Conservation (phyloP, 2,888 invertebrate species). For the Phalera bucephala region DNA sequence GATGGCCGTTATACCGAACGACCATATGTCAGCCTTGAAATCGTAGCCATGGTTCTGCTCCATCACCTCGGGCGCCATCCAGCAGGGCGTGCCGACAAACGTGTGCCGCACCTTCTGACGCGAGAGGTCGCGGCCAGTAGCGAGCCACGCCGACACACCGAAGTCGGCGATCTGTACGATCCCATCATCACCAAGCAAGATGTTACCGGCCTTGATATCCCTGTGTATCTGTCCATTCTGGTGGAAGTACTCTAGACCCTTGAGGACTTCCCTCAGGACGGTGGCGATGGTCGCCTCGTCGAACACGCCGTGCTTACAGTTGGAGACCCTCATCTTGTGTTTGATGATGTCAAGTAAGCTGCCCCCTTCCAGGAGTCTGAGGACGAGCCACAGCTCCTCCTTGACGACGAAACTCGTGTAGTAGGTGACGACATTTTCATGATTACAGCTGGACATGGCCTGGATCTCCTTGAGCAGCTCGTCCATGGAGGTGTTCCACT, state of each 20-base stretch:
- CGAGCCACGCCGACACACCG: slow-evolving; percentile 99
- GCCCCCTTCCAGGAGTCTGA: slow-evolving; percentile 97
- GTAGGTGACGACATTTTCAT: slow-evolving; percentile 99
- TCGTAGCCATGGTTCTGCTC: slow-evolving; percentile 99
- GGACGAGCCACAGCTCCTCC: slow-evolving; percentile 99
- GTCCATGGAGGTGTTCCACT: slow-evolving; percentile 99
- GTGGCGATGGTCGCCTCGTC: slow-evolving; percentile 99
- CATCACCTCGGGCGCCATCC: slow-evolving; percentile 99
- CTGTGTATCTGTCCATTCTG: slow-evolving; percentile 98
- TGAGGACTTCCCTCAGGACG: slow-evolving; percentile 97
- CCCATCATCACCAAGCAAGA: slow-evolving; percentile 98
- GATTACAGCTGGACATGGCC: slow-evolving; percentile 99
- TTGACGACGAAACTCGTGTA: slow-evolving; percentile 99
- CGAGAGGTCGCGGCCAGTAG: slow-evolving; percentile 97
- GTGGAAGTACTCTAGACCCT: slow-evolving; percentile 99
- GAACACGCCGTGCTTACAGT: slow-evolving; percentile 98
- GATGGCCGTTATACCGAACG: slow-evolving; percentile 98
- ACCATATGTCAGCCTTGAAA: slow-evolving; percentile 95
- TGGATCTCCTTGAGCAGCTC: slow-evolving; percentile 96
- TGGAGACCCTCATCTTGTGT: slow-evolving; percentile 95
- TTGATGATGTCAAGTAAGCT: slow-evolving; percentile 96
- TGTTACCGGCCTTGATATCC: slow-evolving; percentile 86
- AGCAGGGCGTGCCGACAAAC: slow-evolving; percentile 99
- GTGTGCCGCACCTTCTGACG: slow-evolving; percentile 98
- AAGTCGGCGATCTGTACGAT: slow-evolving; percentile 99